phyloP scores from a whole-genome alignment of 30 jellyfish, hydroid and myxozoan genomes.

The Nemopilema nomurai region DNA sequence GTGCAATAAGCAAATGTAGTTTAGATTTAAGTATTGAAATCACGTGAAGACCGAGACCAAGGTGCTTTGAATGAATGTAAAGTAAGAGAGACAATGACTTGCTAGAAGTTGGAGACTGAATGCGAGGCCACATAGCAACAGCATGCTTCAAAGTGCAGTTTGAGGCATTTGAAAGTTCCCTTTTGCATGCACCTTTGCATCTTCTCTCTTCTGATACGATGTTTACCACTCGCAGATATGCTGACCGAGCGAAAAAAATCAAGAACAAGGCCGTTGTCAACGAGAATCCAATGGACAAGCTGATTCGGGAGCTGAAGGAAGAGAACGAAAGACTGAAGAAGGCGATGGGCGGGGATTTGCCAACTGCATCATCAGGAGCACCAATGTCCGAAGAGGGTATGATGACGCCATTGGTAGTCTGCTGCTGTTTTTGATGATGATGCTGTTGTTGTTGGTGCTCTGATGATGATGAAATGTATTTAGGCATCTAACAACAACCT shows the following conservation, averaged over 20 bases:
- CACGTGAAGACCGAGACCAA: no score
- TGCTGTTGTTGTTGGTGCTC: no score
- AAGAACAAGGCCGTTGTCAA: constrained; percentile 97
- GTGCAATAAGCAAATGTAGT: no score
- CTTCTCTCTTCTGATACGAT: not conserved
- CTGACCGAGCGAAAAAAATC: constrained; percentile 98
- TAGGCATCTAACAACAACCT: no score
- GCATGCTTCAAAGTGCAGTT: no score
- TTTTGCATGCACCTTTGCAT: not conserved
- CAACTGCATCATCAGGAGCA: constrained; percentile 54
- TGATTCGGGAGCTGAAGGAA: constrained; percentile 91
- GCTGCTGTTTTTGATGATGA: no score
- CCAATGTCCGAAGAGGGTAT: constrained; percentile 94
- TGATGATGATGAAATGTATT: no score
- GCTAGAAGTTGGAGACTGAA: no score
- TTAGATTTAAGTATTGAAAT: no score
- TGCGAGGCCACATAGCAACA: no score
- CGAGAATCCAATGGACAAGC: constrained; percentile 97
- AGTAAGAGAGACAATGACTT: no score
- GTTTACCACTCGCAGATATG: constrained; percentile 73
- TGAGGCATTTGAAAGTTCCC: not conserved
- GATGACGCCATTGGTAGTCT: not conserved
- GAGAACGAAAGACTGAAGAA: constrained; percentile 92
- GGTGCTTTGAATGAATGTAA: no score
- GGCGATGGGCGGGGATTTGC: constrained; percentile 76